Evolutionary conservation across 2,797 vertebrate genomes (phyloP).

Genomic region (Oryzias dopingdopingensis): DNA sequence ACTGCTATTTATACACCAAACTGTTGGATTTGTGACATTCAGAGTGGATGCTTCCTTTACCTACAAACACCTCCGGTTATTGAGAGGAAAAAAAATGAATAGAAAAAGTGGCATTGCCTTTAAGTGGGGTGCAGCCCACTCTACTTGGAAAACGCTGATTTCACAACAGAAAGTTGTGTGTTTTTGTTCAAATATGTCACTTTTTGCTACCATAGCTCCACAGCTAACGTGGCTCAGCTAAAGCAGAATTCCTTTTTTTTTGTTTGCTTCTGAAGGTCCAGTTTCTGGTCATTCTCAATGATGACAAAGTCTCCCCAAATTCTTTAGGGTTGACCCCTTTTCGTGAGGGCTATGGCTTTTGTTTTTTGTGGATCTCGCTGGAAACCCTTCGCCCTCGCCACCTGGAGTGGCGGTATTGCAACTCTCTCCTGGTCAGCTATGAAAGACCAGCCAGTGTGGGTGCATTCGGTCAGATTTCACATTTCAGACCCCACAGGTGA

Average conservation of each 20-base stretch:
- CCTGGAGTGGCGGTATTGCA: slow-evolving; percentile 53
- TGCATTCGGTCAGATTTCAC: slow-evolving; percentile 19
- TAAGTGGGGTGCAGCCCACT: slow-evolving; percentile 40
- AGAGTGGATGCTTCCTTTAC: slow-evolving; percentile 33
- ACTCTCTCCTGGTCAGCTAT: slow-evolving; percentile 49
- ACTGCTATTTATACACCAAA: background rate
- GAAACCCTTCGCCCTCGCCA: background rate
- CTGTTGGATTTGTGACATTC: slow-evolving; percentile 55
- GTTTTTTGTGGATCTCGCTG: too few relatives aligned
- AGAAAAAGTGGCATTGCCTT: slow-evolving; percentile 50
- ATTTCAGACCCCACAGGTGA: slow-evolving; percentile 80
- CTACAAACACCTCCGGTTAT: slow-evolving; percentile 34
- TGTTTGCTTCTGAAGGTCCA: slow-evolving; percentile 14
- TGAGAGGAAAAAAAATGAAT: slow-evolving; percentile 20
- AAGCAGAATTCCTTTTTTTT: slow-evolving; percentile 60
- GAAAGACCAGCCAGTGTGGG: slow-evolving; percentile 32
- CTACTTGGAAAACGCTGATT: slow-evolving; percentile 43
- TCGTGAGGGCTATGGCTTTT: slow-evolving; percentile 63
- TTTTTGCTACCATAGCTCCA: slow-evolving; percentile 76
- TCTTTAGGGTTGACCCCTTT: slow-evolving; percentile 39
- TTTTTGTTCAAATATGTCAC: slow-evolving; percentile 57
- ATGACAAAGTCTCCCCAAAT: slow-evolving; percentile 44
- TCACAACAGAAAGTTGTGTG: slow-evolving; percentile 27
- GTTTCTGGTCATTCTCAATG: slow-evolving; percentile 37
- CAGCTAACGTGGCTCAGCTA: slow-evolving; percentile 77